Percentiles rank a stretch among this genome's conserved stretches.
Conservation (phyloP, 2,113 vertebrate genomes). For the Chitala chitala region DNA sequence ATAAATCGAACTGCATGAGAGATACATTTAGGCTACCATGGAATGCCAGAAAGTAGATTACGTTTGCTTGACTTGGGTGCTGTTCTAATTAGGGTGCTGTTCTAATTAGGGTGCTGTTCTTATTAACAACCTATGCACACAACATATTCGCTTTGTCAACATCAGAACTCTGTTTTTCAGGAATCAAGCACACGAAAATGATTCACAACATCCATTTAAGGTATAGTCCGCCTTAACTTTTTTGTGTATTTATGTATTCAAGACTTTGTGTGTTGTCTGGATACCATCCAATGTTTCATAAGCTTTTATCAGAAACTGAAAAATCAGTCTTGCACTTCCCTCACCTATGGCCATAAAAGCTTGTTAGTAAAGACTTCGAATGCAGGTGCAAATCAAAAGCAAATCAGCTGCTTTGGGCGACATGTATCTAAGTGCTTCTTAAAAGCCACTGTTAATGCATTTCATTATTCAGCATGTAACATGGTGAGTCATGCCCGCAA, state of each 20-base stretch:
- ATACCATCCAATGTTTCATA: background rate
- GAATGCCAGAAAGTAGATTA: too few relatives aligned
- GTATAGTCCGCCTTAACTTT: background rate
- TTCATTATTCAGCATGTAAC: background rate
- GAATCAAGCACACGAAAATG: background rate
- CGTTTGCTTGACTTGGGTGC: too few relatives aligned
- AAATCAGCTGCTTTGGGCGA: too few relatives aligned
- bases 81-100: background rate
- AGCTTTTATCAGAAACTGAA: background rate
- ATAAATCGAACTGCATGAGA: constrained; percentile 18
- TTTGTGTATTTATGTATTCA: background rate
- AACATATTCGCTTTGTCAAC: background rate
- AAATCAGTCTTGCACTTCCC: too few relatives aligned
- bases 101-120: background rate
- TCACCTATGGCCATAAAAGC: too few relatives aligned
- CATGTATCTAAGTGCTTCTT: background rate
- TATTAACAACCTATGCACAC: background rate
- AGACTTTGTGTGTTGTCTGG: background rate
- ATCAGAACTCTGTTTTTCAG: background rate
- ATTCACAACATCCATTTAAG: background rate
- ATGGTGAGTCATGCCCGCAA: background rate
- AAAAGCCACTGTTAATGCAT: background rate
- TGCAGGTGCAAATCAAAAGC: too few relatives aligned
- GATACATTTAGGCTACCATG: background rate
- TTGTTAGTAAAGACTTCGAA: too few relatives aligned